phyloP scores from a whole-genome alignment of 2,113 vertebrate species.

The Polyodon spathula region DNA sequence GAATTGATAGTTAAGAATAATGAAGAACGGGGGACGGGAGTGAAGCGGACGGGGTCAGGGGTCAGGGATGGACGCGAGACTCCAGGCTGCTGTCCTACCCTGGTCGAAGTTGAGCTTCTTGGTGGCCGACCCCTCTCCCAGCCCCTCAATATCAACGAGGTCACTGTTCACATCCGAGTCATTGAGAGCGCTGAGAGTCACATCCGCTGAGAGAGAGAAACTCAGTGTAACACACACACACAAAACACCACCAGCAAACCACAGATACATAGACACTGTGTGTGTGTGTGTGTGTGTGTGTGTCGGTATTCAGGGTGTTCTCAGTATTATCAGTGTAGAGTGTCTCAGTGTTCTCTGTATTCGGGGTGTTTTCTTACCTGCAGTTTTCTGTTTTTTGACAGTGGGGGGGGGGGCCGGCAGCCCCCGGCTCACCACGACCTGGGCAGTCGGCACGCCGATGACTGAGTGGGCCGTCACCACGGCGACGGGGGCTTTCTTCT shows the following conservation, averaged over 20 bases:
- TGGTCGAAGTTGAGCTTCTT: conserved; percentile 83
- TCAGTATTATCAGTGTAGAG: too few relatives aligned
- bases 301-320: too few relatives aligned
- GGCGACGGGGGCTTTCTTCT: conserved; percentile 49
- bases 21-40: too few relatives aligned
- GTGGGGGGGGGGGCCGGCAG: conserved; percentile 38
- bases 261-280: too few relatives aligned
- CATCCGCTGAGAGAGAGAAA: conserved; percentile 47
- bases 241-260: too few relatives aligned
- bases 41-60: background rate
- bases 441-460: conserved; percentile 37
- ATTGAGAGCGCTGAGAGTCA: conserved; percentile 73
- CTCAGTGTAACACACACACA: too few relatives aligned
- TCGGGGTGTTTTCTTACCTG: too few relatives aligned
- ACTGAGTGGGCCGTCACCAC: conserved; percentile 23
- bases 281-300: too few relatives aligned
- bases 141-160: conserved; percentile 73
- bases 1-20: too few relatives aligned
- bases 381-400: conserved; percentile 70
- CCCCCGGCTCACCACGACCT: conserved; percentile 36
- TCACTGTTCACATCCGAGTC: conserved; percentile 75
- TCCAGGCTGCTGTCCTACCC: too few relatives aligned
- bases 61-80: too few relatives aligned
- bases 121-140: conserved; percentile 58
- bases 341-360: too few relatives aligned